phyloP scores from a whole-genome alignment of 2,888 invertebrate species.

The Leucophora obtusa region DNA sequence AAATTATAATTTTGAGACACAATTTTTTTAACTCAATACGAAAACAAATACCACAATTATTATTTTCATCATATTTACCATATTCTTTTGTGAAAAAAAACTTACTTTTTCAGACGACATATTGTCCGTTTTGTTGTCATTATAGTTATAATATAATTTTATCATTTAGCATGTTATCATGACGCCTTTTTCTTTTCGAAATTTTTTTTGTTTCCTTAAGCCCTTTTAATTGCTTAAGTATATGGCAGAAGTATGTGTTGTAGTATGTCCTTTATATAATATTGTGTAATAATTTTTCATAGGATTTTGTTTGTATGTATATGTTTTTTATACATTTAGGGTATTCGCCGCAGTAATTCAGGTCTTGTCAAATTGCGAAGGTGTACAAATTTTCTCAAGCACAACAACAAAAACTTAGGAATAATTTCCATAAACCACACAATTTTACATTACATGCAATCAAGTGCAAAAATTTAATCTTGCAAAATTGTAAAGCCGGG shows the following conservation, averaged over 20 bases:
- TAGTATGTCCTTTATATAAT: conserved; percentile 16
- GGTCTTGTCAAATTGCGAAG: too few species aligned
- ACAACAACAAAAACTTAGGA: too few species aligned
- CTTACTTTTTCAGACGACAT: not conserved
- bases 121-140: not conserved
- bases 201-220: conserved; percentile 10
- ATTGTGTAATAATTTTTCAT: conserved; percentile 8
- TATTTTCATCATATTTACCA: too few species aligned
- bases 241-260: conserved; percentile 29
- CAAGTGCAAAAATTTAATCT: too few species aligned
- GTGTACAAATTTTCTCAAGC: too few species aligned
- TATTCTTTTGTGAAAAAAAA: not conserved
- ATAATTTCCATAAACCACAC: too few species aligned
- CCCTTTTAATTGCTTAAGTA: conserved; percentile 52
- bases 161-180: conserved; percentile 33
- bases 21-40: too few species aligned
- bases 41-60: too few species aligned
- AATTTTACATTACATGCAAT: too few species aligned
- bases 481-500: too few species aligned
- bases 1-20: too few species aligned
- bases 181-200: conserved; percentile 1
- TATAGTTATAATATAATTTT: conserved; percentile 28
- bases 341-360: too few species aligned
- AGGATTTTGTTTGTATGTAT: conserved; percentile 5
- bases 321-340: not conserved